A percentile compares a stretch with the other conserved stretches of the same genome.
These are phyloP conservation scores for Staurois parvus DNA, from an alignment of 2,797 vertebrate genomes.

Conservation along the genomic window DNA sequence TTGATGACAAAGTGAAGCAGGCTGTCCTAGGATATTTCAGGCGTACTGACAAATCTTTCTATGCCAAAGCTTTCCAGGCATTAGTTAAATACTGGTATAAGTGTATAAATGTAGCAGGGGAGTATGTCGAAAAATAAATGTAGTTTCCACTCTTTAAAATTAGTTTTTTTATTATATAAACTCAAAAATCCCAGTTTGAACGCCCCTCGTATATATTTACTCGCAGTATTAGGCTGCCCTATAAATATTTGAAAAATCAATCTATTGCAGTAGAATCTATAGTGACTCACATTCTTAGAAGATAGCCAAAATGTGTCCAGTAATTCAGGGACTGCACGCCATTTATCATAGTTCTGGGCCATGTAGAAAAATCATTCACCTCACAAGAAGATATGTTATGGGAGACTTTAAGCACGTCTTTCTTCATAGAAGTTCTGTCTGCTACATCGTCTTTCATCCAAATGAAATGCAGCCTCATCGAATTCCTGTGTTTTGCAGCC, in stretches of 20 bases:
- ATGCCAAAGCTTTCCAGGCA: no score
- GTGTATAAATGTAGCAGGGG: no score
- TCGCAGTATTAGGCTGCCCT: no score
- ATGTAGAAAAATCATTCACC: conserved; percentile 25
- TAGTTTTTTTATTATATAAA: no score
- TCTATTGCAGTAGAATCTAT: background rate
- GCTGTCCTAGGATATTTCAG: no score
- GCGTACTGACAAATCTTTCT: no score
- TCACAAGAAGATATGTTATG: conserved; percentile 31
- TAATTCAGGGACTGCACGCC: background rate
- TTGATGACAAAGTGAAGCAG: no score
- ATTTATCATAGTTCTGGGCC: conserved; percentile 13
- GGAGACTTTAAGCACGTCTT: conserved; percentile 34
- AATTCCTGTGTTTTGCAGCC: conserved; percentile 3
- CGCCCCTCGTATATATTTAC: no score
- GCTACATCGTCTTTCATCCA: conserved; percentile 15
- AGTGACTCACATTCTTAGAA: background rate
- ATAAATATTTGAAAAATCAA: background rate
- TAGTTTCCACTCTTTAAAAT: no score
- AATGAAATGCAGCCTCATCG: conserved; percentile 38
- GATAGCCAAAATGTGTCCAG: background rate
- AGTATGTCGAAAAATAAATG: no score
- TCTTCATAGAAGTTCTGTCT: conserved; percentile 25
- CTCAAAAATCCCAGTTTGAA: no score
- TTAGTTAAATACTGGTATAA: no score